Percentiles rank a stretch among this genome's conserved stretches.
These are phyloP conservation scores for Spea hammondii DNA, from an alignment of 2,797 vertebrate species.

Conservation along the genomic window DNA sequence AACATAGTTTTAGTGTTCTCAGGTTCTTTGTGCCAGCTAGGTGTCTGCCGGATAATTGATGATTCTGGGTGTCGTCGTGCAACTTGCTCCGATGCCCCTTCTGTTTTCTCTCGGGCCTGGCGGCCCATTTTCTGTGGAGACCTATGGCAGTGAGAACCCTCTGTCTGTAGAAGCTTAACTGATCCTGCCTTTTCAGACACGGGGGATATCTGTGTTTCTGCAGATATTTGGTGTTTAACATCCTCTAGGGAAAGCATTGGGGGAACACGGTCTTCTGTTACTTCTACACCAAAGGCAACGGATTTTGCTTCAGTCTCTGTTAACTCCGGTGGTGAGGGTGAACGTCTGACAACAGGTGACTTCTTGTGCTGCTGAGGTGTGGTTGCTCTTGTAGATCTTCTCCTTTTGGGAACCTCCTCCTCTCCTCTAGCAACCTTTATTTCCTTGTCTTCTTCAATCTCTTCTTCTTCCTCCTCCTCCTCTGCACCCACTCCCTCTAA, in stretches of 20 bases:
- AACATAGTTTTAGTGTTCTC: constrained; percentile 12
- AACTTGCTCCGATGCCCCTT: not conserved
- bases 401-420: constrained; percentile 35
- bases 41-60: constrained; percentile 19
- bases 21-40: not conserved
- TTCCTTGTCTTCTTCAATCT: constrained; percentile 58
- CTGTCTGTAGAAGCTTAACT: not conserved
- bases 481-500: constrained; percentile 58
- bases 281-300: constrained; percentile 58
- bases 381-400: constrained; percentile 52
- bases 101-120: constrained; percentile 10
- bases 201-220: constrained; percentile 15
- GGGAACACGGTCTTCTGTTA: constrained; percentile 62
- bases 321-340: constrained; percentile 65
- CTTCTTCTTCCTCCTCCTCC: constrained; percentile 46
- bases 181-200: constrained; percentile 25
- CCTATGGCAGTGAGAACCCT: constrained; percentile 18
- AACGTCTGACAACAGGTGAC: constrained; percentile 48
- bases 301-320: constrained; percentile 57
- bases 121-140: constrained; percentile 42
- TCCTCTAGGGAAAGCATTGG: constrained; percentile 65
- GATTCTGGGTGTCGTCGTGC: constrained; percentile 1
- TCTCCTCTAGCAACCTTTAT: constrained; percentile 36
- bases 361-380: constrained; percentile 29
- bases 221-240: not conserved